These are phyloP conservation scores for Conchocele bisecta DNA, from an alignment of 2,888 invertebrate genomes.

Conservation along the genomic window DNA sequence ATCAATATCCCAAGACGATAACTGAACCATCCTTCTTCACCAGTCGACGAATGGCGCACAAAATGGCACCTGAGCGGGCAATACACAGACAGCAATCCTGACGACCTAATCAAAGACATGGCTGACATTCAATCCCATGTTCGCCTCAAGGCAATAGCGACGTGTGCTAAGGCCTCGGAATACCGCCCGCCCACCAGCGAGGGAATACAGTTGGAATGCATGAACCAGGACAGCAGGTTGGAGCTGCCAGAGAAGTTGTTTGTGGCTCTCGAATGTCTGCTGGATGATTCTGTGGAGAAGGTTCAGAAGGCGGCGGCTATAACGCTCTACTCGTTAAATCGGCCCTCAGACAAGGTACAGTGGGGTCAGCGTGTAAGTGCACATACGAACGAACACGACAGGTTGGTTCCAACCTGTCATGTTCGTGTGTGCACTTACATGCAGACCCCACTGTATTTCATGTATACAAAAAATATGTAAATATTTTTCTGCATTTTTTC, in stretches of 20 bases:
- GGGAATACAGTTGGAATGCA: constrained; percentile 63
- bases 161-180: constrained; percentile 79
- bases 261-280: constrained; percentile 79
- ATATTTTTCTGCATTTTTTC: too few relatives aligned
- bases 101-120: constrained; percentile 82
- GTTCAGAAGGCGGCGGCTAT: constrained; percentile 79
- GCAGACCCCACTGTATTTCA: too few relatives aligned
- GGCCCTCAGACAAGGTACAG: constrained; percentile 76
- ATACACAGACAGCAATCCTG: constrained; percentile 79
- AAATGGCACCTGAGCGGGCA: constrained; percentile 81
- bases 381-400: too few relatives aligned
- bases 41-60: constrained; percentile 81
- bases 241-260: constrained; percentile 78
- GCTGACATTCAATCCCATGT: constrained; percentile 81
- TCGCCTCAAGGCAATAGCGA: constrained; percentile 80
- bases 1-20: too few relatives aligned
- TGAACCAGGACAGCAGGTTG: constrained; percentile 34
- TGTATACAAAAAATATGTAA: too few relatives aligned
- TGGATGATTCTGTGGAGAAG: constrained; percentile 76
- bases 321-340: constrained; percentile 77
- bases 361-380: too few relatives aligned
- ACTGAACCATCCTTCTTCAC: too few relatives aligned
- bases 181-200: constrained; percentile 71
- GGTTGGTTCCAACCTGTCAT: too few relatives aligned
- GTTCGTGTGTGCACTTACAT: too few relatives aligned